A percentile compares a stretch with the other conserved stretches of the same genome.
Conservation (phyloP, 2,888 invertebrate species). For the Digitonthophagus gazella region DNA sequence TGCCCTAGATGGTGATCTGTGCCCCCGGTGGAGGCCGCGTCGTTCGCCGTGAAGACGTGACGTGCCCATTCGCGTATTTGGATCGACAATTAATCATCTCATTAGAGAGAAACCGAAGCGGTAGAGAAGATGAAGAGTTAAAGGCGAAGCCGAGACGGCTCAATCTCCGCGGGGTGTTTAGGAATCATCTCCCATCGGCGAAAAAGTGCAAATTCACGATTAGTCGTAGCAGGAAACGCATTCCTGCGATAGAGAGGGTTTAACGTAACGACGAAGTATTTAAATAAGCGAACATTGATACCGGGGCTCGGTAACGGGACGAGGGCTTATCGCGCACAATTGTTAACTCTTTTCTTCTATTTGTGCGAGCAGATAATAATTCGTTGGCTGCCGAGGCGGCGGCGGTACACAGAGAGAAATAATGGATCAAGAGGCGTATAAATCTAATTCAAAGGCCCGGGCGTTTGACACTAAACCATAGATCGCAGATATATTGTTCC, state of each 20-base stretch:
- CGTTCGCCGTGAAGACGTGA: conserved; percentile 7
- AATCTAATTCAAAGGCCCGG: conserved; percentile 27
- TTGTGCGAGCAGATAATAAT: conserved; percentile 11
- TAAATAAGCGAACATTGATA: conserved; percentile 10
- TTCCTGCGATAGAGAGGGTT: too few relatives aligned
- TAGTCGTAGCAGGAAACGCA: too few relatives aligned
- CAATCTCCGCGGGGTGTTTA: neutral
- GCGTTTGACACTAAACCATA: conserved; percentile 29
- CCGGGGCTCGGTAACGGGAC: conserved; percentile 4
- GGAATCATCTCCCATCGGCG: neutral
- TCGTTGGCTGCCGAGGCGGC: conserved; percentile 3
- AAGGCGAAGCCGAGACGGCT: neutral
- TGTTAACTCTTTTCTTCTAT: conserved; percentile 10
- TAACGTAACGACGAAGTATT: too few relatives aligned
- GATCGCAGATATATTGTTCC: conserved; percentile 30
- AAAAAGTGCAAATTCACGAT: neutral
- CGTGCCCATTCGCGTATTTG: conserved; percentile 14
- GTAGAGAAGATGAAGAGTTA: neutral
- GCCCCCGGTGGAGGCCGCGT: conserved; percentile 20
- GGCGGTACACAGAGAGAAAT: conserved; percentile 20
- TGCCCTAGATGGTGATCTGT: conserved; percentile 21
- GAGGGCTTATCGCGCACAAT: conserved; percentile 6
- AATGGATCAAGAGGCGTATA: conserved; percentile 27
- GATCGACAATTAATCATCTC: conserved; percentile 14
- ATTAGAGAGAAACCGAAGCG: conserved; percentile 3